Base-by-base conservation (phyloP, 2,113 vertebrate genomes). In the Poicephalus gulielmi region DNA sequence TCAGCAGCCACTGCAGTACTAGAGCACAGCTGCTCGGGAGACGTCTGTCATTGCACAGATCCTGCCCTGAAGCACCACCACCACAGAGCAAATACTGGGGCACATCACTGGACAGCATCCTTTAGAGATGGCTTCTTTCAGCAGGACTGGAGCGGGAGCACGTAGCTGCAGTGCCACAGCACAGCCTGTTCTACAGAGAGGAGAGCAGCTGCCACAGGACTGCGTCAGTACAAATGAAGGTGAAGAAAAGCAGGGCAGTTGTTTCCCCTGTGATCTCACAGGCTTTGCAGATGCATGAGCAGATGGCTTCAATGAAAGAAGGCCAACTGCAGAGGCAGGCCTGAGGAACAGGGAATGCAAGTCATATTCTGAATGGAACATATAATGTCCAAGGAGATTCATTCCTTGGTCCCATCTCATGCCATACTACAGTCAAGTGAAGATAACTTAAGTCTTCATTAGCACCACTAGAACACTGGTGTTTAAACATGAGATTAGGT, bases 171-270 rank as follows among this genome's bases (percentile, higher is more conserved):
- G 88, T 2, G 60, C 46, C 84, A 79, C 12, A 3, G 91, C 90
- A 50, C 79, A 75, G 94, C 31, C 79, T 82, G 90, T 6, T 62
- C 96, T 44, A 57, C 62, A 39, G 96, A 63, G 89, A 83, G 7
- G 74, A 18, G 13, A 88, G 62, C 92, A 97, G 96, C 96, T 96
- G 95, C 92, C 94, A 85, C 96, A 59, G 53, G 84, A 33, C 88
- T 62, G 90, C 52, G 4, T 9, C 90, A 71, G 92, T 67, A 93
- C 95, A 74, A 87, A 90, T 94, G 95, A 97, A 95, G 96, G 95
- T 96, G 95, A 95, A 78, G 96, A 68, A 94, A 97, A 95, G 81
- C 91, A 95, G 95, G 94, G 81, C 86, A 93, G 88, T 95, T 95
- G 95, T 95, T 96, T 93, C 92, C 95, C 95, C 77, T 94, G 93